These are phyloP conservation scores for Toxotes chatareus DNA, from an alignment of 2,113 vertebrate species.

Conservation along the genomic window DNA sequence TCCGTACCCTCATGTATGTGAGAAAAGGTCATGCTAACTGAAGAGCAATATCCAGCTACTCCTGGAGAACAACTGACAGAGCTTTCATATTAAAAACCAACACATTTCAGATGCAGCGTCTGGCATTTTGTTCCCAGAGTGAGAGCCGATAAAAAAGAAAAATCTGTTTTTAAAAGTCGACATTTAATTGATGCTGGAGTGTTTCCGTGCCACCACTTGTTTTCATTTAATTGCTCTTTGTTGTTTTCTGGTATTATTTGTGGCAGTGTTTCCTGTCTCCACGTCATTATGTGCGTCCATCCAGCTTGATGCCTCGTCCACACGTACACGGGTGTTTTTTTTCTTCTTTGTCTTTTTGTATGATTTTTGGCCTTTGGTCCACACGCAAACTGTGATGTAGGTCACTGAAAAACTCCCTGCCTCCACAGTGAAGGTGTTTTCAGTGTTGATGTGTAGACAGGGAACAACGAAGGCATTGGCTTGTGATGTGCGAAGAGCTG, in stretches of 20 bases:
- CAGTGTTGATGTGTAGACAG: no score
- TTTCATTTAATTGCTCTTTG: conserved; percentile 17
- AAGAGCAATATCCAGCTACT: conserved; percentile 7
- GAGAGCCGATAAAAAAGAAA: conserved; percentile 2
- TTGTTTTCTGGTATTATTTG: conserved; percentile 24
- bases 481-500: no score
- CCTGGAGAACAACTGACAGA: neutral
- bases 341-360: no score
- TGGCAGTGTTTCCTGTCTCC: conserved; percentile 7
- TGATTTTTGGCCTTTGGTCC: no score
- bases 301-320: neutral
- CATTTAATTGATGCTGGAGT: conserved; percentile 27
- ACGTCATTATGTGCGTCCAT: conserved; percentile 3
- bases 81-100: conserved; percentile 8
- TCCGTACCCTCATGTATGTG: neutral
- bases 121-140: neutral
- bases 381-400: no score
- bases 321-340: no score
- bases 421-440: no score
- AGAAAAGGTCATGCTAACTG: conserved; percentile 26
- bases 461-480: no score
- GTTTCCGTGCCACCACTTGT: neutral
- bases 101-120: neutral
- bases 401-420: no score
- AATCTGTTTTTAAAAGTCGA: conserved; percentile 10